Evolutionary conservation across 1,140 invertebrate genomes (phyloP).

Genomic region (Holcopasites calliopsidis): DNA sequence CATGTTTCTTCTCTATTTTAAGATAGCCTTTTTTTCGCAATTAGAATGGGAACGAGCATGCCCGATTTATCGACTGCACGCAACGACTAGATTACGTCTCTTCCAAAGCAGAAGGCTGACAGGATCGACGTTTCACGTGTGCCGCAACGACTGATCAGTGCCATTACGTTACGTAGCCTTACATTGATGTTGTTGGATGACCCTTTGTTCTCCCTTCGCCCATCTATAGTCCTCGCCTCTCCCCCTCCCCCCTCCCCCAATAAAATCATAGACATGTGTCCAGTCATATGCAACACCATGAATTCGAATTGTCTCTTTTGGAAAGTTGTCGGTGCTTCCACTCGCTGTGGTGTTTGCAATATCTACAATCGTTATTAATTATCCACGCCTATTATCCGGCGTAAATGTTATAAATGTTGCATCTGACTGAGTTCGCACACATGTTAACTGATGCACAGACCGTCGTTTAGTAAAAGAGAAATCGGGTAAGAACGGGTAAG

Average conservation of each 20-base stretch:
- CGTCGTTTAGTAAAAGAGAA: conserved; percentile 40
- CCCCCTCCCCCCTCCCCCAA: neutral
- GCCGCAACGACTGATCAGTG: conserved; percentile 76
- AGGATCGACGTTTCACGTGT: conserved; percentile 76
- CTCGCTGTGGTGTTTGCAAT: too few species aligned
- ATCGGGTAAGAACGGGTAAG: conserved; percentile 55
- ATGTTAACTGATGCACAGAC: conserved; percentile 40
- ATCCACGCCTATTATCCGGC: too few species aligned
- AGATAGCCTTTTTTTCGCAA: neutral
- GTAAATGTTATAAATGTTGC: conserved; percentile 11
- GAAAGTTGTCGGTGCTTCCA: too few species aligned
- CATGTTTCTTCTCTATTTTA: neutral
- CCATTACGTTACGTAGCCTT: conserved; percentile 80
- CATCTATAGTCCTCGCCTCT: neutral
- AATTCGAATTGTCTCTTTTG: too few species aligned
- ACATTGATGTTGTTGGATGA: conserved; percentile 74
- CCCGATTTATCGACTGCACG: conserved; percentile 27
- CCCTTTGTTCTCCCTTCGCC: neutral
- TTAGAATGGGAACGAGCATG: conserved; percentile 39
- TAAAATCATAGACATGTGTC: conserved; percentile 1
- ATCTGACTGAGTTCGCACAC: conserved; percentile 10
- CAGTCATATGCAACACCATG: neutral
- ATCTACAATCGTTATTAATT: too few species aligned
- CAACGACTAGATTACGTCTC: conserved; percentile 5
- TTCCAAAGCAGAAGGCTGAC: conserved; percentile 59